Evolutionary conservation across 2,888 invertebrate species (phyloP).

Genomic region (Hirudinaria manillensis): DNA sequence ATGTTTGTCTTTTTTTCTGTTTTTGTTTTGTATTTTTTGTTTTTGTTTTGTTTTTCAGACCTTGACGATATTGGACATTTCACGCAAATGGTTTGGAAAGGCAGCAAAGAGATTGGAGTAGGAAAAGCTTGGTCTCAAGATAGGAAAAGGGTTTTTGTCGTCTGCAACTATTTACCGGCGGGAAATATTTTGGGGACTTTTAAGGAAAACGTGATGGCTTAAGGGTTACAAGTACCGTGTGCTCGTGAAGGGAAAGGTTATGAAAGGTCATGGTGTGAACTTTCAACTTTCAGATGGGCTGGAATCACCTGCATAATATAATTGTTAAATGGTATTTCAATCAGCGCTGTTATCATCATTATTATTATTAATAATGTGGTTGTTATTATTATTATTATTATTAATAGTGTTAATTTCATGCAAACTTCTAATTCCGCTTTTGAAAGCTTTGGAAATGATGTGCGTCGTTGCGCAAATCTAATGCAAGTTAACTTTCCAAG

Average conservation of each 20-base stretch:
- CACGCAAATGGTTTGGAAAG: constrained; percentile 74
- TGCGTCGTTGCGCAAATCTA: too few species aligned
- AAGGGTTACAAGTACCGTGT: neutral
- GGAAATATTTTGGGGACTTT: constrained; percentile 75
- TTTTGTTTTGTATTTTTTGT: too few species aligned
- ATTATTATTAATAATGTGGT: neutral
- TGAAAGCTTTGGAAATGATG: too few species aligned
- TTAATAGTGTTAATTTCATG: too few species aligned
- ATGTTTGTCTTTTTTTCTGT: too few species aligned
- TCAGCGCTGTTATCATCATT: neutral
- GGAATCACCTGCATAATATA: too few species aligned
- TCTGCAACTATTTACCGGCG: constrained; percentile 82
- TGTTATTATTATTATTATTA: neutral
- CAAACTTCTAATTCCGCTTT: too few species aligned
- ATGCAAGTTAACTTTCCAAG: too few species aligned
- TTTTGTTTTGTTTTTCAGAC: neutral
- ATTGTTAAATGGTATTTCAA: neutral
- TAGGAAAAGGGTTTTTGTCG: constrained; percentile 69
- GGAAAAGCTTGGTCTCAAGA: constrained; percentile 68
- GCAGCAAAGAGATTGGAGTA: constrained; percentile 67
- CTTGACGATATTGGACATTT: constrained; percentile 64
- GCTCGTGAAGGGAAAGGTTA: too few species aligned
- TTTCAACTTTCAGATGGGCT: too few species aligned
- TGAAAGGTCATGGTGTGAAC: too few species aligned
- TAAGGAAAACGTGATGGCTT: constrained; percentile 63